A percentile compares a stretch with the other conserved stretches of the same genome.
phyloP scores from a whole-genome alignment of 2,113 vertebrate genomes.

The Plotosus lineatus region DNA sequence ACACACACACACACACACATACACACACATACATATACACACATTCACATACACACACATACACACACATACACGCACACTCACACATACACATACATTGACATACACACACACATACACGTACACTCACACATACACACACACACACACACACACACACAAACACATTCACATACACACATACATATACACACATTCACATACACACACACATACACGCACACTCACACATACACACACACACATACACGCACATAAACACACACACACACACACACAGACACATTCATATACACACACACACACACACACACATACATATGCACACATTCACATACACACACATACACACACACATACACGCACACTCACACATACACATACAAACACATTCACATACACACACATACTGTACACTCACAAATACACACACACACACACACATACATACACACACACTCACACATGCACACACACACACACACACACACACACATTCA shows the following conservation, averaged over 20 bases:
- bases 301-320: conserved; percentile 18
- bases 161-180: not conserved
- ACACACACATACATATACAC: not conserved
- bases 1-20: conserved; percentile 5
- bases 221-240: conserved; percentile 3
- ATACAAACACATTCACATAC: not conserved
- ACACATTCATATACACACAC: conserved; percentile 38
- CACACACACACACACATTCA: not conserved
- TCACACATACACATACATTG: conserved; percentile 1
- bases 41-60: conserved; percentile 22
- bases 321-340: not conserved
- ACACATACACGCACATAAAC: not conserved
- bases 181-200: not conserved
- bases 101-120: not conserved
- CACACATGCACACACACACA: conserved; percentile 8
- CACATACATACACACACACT: conserved; percentile 34
- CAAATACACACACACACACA: conserved; percentile 1
- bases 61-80: conserved; percentile 28
- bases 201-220: conserved; percentile 34
- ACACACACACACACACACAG: not conserved
- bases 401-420: not conserved
- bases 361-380: conserved; percentile 36
- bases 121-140: conserved; percentile 34
- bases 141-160: conserved; percentile 11
- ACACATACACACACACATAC: conserved; percentile 5